Evolutionary conservation across 2,888 invertebrate genomes (phyloP), one percentile per base, ranked within the genome.

Genomic region (Gortyna flavago): DNA sequence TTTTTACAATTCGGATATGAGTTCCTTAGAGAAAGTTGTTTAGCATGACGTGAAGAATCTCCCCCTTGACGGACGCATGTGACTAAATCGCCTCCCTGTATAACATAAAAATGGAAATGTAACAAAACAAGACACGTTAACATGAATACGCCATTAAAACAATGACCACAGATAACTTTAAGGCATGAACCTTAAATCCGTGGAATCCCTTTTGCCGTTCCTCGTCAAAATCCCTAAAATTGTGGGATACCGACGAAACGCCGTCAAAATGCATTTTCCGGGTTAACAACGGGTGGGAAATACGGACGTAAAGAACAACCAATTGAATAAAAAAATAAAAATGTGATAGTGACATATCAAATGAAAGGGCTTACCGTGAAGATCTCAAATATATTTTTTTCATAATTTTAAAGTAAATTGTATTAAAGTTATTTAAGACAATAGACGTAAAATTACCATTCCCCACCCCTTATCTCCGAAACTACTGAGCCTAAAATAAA

Each of bases 261-360:
- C 71, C 77, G 72, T 38, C 38, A 65, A 77, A 84, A 80, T 88
- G 82, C 86, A 88, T 84, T 85, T 78, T 48, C 64, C 59, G 44
- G 65, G 77, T 70, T 79, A 68, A 77, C 65, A 81, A 75, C 44
- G 35, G 1, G 11, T 48, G 32, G 0, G 54, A 66, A 25, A 74
- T 62, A 88, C 74, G 1, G 65, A 2, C 5, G 2, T 25, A 25
- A 16, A 13, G n/a, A 35, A 29, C 3, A 0, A 8, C 48, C 35
- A 73, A 51, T 72, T 29, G 16, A n/a, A 13, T 11, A 25, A 18
- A 25, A 9, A 54, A 25, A 3, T 48, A 16, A 51, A 54, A 9
- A 25, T 54, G 9, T n/a, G n/a, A n/a, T n/a, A n/a, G n/a, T n/a
- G n/a, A n/a, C n/a, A n/a, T n/a, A n/a, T n/a, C n/a, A n/a, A n/a